Evolutionary conservation across 2,113 vertebrate species (phyloP).

Genomic region (Microtus ochrogaster): DNA sequence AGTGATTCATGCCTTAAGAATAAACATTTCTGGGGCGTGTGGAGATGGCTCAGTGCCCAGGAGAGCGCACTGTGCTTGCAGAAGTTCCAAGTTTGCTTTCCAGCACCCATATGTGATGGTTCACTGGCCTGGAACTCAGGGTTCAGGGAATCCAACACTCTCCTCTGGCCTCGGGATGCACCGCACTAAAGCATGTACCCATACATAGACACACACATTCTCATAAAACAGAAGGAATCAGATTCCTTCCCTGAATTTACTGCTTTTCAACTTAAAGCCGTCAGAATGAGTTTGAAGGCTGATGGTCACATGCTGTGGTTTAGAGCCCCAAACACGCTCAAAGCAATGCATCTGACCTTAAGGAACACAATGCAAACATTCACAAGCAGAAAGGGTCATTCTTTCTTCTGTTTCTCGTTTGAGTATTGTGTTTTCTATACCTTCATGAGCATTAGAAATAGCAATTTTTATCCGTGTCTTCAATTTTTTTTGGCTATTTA

Average conservation of each 20-base stretch:
- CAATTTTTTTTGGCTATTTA: background rate
- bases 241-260: background rate
- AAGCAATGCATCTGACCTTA: background rate
- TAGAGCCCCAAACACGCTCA: background rate
- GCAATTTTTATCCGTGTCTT: background rate
- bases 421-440: background rate
- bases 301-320: background rate
- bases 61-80: background rate
- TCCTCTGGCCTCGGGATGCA: background rate
- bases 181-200: too few relatives aligned
- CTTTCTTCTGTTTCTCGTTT: background rate
- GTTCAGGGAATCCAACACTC: background rate
- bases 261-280: background rate
- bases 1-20: background rate
- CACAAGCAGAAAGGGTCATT: too few relatives aligned
- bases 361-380: background rate
- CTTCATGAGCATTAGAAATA: background rate
- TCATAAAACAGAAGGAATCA: background rate
- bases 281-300: background rate
- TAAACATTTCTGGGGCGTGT: background rate
- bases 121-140: background rate
- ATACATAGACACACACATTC: background rate
- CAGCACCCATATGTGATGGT: background rate
- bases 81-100: background rate
- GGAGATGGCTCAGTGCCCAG: background rate